Base-by-base conservation (phyloP, 1,140 invertebrate genomes). In the Caenorhabditis briggsae region DNA sequence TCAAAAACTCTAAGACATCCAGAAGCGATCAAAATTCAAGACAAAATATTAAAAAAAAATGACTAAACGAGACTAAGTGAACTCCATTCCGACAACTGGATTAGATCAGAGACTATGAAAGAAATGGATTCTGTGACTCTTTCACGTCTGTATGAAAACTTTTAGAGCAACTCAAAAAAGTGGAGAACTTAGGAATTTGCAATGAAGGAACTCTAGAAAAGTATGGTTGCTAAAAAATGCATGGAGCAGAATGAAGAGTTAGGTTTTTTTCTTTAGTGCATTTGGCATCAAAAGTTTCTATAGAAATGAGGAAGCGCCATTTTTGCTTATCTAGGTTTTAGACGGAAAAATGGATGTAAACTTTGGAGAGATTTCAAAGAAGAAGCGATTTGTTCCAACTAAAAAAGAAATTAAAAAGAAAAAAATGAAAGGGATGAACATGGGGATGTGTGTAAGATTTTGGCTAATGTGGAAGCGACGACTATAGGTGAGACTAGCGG, bases 401-500 rank as follows among this genome's bases (percentile, higher is more conserved):
- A 9, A 3, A 12, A 1, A 18, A n/a, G n/a, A n/a, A n/a, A n/a
- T n/a, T n/a, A n/a, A n/a, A n/a, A n/a, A n/a, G n/a, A 0, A 20
- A 70, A 70, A 58, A 70, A 70, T 18, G 5, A 70, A 16, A 46
- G 33, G 46, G n/a, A 70, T 41, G 41, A 70, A 70, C 16, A 48
- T 25, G n/a, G n/a, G 8, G 56, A 33, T 33, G 33, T 33, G 33
- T 33, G 33, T 33, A 78, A 25, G 46, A 78, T 25, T 78, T 78
- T 78, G 70, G 70, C 20, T 78, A 78, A 78, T 78, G 70, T n/a
- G 53, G 53, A 46, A 20, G 23, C 46, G 53, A 78, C 70, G 53
- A 46, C 46, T n/a, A 23, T 46, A 78, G 70, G 70, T 78, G 70
- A 78, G 46, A 78, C 70, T 50, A 46, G 33, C 33, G 46, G 70